Evolutionary conservation across 2,113 vertebrate genomes (phyloP).

Genomic region (Calyptomena viridis): DNA sequence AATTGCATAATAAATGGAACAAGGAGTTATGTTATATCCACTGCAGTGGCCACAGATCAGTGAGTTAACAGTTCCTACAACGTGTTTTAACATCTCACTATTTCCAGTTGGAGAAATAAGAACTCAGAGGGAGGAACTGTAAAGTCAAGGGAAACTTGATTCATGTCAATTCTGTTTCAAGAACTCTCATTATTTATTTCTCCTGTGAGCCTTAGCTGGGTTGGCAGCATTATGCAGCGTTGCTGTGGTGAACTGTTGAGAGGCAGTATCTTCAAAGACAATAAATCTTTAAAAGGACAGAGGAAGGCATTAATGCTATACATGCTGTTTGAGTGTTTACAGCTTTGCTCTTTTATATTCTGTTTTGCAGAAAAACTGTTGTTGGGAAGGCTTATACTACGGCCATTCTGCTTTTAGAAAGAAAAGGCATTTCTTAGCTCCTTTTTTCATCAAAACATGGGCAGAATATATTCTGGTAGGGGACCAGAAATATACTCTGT

Average conservation of each 20-base stretch:
- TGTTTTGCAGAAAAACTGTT: background rate
- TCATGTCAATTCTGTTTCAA: background rate
- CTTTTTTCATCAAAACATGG: background rate
- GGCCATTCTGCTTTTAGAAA: background rate
- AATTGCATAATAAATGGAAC: background rate
- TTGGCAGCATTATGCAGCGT: background rate
- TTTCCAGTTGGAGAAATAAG: background rate
- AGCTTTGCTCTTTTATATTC: background rate
- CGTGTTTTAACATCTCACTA: fast-evolving
- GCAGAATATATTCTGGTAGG: background rate
- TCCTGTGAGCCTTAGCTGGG: background rate
- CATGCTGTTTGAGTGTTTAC: background rate
- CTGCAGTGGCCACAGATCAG: background rate
- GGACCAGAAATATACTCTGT: background rate
- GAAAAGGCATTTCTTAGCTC: background rate
- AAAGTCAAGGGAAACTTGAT: background rate
- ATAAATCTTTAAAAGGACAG: background rate
- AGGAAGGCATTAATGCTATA: background rate
- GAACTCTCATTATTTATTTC: background rate
- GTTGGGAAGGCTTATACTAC: background rate
- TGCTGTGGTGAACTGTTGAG: background rate
- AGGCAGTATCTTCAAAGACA: background rate
- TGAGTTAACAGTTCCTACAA: background rate
- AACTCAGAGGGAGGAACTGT: background rate
- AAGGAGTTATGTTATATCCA: background rate